phyloP scores from a whole-genome alignment of 2,113 vertebrate genomes.

The Gallinago jamesoni region DNA sequence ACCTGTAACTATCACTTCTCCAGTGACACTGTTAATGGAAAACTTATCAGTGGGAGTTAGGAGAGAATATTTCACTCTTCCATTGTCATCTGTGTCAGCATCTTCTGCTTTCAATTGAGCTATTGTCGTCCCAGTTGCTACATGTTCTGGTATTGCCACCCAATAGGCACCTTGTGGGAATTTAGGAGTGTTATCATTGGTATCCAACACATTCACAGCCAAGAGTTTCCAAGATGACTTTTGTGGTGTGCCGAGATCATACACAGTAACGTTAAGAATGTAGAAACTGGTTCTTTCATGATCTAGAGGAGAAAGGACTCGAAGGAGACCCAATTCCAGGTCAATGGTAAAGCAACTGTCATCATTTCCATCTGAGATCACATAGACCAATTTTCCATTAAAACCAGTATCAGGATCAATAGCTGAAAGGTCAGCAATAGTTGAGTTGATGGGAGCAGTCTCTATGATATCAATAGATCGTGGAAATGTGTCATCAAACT shows the following conservation, averaged over 20 bases:
- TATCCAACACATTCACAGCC: slow-evolving; percentile 88
- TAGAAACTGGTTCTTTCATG: slow-evolving; percentile 89
- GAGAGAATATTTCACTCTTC: slow-evolving; percentile 82
- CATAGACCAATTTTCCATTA: slow-evolving; percentile 87
- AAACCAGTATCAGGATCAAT: slow-evolving; percentile 87
- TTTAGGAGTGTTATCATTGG: slow-evolving; percentile 88
- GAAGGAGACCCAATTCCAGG: slow-evolving; percentile 85
- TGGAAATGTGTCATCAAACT: slow-evolving; percentile 84
- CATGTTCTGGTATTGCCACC: slow-evolving; percentile 82
- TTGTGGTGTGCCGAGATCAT: slow-evolving; percentile 88
- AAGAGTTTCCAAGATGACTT: slow-evolving; percentile 91
- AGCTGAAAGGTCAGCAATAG: slow-evolving; percentile 83
- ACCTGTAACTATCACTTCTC: slow-evolving; percentile 82
- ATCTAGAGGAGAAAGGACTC: slow-evolving; percentile 84
- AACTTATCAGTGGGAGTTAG: slow-evolving; percentile 85
- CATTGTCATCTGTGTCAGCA: slow-evolving; percentile 81
- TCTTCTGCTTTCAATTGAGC: slow-evolving; percentile 83
- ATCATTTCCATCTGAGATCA: slow-evolving; percentile 90
- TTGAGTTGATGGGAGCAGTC: slow-evolving; percentile 76
- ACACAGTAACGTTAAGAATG: slow-evolving; percentile 92
- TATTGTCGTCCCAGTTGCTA: slow-evolving; percentile 78
- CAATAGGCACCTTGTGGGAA: slow-evolving; percentile 88
- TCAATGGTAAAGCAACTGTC: slow-evolving; percentile 90
- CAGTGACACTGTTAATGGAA: slow-evolving; percentile 83
- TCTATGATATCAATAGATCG: slow-evolving; percentile 86